A percentile compares a stretch with the other conserved stretches of the same genome.
These are phyloP conservation scores for Epinotia brunnichana DNA, from an alignment of 2,888 invertebrate genomes.

Conservation along the genomic window DNA sequence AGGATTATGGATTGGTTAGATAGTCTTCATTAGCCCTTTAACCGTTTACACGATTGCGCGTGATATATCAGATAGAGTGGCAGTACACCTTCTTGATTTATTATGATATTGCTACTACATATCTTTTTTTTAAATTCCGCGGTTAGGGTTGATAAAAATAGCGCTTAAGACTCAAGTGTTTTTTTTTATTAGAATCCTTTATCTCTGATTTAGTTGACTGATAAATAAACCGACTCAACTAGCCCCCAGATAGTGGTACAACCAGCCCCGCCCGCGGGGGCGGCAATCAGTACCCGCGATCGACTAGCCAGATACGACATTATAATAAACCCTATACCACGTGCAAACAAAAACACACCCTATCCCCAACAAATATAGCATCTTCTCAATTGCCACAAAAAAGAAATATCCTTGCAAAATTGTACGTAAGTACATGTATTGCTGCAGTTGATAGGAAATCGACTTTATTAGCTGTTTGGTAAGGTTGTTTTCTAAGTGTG, in stretches of 20 bases:
- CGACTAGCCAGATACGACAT: slow-evolving; percentile 42
- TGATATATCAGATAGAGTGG: too few relatives aligned
- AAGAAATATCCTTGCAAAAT: slow-evolving; percentile 13
- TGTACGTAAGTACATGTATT: slow-evolving; percentile 14
- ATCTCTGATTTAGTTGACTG: background rate
- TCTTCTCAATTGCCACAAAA: slow-evolving; percentile 4
- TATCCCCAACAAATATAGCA: slow-evolving; percentile 10
- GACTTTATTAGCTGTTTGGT: background rate
- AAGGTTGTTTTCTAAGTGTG: background rate
- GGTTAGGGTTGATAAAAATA: too few relatives aligned
- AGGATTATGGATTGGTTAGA: too few relatives aligned
- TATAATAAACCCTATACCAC: slow-evolving; percentile 38
- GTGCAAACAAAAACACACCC: slow-evolving; percentile 18
- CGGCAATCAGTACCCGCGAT: slow-evolving; percentile 44
- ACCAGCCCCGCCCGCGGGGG: slow-evolving; percentile 42
- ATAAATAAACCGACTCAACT: slow-evolving; percentile 5
- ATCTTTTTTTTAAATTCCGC: too few relatives aligned
- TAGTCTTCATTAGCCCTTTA: too few relatives aligned
- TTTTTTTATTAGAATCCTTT: background rate
- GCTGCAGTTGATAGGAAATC: background rate
- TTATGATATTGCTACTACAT: too few relatives aligned
- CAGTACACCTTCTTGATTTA: too few relatives aligned
- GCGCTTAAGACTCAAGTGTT: background rate
- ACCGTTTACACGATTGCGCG: too few relatives aligned
- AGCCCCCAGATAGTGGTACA: slow-evolving; percentile 1